Conservation (phyloP, 2,113 vertebrate genomes). For the Genyomyrus donnyi region DNA sequence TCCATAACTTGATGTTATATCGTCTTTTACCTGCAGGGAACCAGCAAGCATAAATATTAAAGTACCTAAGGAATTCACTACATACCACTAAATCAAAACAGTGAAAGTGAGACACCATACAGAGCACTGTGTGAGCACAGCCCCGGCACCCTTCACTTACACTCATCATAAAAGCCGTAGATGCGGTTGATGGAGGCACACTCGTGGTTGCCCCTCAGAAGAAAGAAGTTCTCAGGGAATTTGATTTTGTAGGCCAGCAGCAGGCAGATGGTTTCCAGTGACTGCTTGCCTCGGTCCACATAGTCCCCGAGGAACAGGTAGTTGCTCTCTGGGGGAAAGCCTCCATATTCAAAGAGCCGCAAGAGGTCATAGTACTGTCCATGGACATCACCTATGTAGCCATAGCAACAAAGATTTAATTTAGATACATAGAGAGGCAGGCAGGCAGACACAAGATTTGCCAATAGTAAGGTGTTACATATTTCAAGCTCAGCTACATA, state of each 20-base stretch:
- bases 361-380: slow-evolving; percentile 72
- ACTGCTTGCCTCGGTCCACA: slow-evolving; percentile 69
- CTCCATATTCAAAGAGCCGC: slow-evolving; percentile 69
- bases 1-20: slow-evolving; percentile 98
- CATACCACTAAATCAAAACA: neutral
- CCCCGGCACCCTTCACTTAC: neutral
- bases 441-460: neutral
- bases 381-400: slow-evolving; percentile 60
- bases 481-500: neutral
- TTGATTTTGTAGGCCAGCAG: slow-evolving; percentile 71
- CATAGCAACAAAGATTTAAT: neutral
- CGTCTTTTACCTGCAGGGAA: slow-evolving; percentile 78
- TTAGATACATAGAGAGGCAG: neutral
- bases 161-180: slow-evolving; percentile 83
- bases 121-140: neutral
- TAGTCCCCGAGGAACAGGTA: slow-evolving; percentile 71
- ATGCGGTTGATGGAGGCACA: slow-evolving; percentile 97
- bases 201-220: slow-evolving; percentile 91
- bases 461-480: neutral
- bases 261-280: slow-evolving; percentile 87
- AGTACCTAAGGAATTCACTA: neutral
- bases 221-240: slow-evolving; percentile 86
- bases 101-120: neutral
- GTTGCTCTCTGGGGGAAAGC: slow-evolving; percentile 71
- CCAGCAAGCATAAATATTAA: neutral